Evolutionary conservation across 2,888 invertebrate genomes (phyloP).

Genomic region (Microdon myrmicae): DNA sequence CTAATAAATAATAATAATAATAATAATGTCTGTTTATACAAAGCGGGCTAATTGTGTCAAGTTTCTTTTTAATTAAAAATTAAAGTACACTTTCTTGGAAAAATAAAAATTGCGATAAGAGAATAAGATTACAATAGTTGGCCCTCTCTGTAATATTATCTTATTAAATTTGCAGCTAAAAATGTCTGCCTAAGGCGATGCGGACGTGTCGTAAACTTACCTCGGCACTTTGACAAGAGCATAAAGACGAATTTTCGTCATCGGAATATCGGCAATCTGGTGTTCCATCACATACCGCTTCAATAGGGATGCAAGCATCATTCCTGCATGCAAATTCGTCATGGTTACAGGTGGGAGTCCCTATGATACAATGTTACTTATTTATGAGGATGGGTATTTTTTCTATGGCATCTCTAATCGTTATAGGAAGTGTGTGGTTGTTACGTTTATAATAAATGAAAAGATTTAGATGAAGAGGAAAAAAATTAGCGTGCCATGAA

Average conservation of each 20-base stretch:
- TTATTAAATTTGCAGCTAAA: too few species aligned
- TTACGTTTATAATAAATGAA: conserved; percentile 16
- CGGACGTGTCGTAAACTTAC: conserved; percentile 58
- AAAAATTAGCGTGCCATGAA: too few species aligned
- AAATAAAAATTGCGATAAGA: too few species aligned
- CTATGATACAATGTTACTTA: conserved; percentile 40
- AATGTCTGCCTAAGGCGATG: conserved; percentile 26
- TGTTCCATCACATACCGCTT: conserved; percentile 85
- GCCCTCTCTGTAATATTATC: too few species aligned
- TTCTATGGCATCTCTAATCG: conserved; percentile 11
- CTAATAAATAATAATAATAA: too few species aligned
- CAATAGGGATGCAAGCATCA: conserved; percentile 76
- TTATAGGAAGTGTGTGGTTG: not conserved
- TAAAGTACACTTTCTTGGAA: not conserved
- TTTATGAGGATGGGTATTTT: conserved; percentile 15
- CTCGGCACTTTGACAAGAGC: conserved; percentile 63
- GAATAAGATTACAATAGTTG: too few species aligned
- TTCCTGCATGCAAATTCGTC: conserved; percentile 72
- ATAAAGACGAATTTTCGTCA: conserved; percentile 73
- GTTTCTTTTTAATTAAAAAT: not conserved
- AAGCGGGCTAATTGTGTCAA: too few species aligned
- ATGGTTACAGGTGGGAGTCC: conserved; percentile 36
- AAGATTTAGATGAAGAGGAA: not conserved
- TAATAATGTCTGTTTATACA: too few species aligned
- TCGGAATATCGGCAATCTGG: conserved; percentile 80